Conservation (phyloP, 2,797 vertebrate genomes). For the Darevskia nairensis region DNA sequence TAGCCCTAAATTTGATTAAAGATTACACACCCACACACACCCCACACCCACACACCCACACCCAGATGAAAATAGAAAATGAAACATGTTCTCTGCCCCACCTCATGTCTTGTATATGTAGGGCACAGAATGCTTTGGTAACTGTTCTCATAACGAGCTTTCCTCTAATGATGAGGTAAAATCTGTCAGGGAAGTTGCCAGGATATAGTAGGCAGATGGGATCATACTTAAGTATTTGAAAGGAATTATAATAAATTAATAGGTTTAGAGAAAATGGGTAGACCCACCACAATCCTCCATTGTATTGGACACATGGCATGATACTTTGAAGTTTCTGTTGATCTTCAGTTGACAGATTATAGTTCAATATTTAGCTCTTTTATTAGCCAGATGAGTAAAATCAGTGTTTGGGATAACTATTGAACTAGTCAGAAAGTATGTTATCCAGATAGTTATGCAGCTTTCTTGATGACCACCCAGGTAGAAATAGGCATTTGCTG, state of each 20-base stretch:
- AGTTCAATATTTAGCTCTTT: constrained; percentile 50
- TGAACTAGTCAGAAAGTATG: constrained; percentile 72
- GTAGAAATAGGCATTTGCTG: constrained; percentile 79
- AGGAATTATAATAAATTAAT: constrained; percentile 60
- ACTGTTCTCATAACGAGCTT: constrained; percentile 36
- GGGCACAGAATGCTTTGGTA: constrained; percentile 34
- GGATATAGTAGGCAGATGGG: constrained; percentile 48
- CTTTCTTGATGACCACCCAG: constrained; percentile 76
- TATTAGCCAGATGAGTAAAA: constrained; percentile 39
- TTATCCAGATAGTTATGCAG: constrained; percentile 63
- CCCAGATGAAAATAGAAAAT: constrained; percentile 30
- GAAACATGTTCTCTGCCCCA: not conserved
- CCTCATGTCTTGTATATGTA: not conserved
- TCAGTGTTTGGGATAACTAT: constrained; percentile 57
- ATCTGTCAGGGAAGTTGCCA: constrained; percentile 44
- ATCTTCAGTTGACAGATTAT: constrained; percentile 24
- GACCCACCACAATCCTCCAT: constrained; percentile 32
- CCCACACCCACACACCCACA: too few species aligned
- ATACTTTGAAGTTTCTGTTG: constrained; percentile 46
- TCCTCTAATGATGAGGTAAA: constrained; percentile 36
- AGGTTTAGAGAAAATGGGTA: constrained; percentile 54
- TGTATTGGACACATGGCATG: constrained; percentile 36
- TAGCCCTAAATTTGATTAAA: not conserved
- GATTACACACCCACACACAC: not conserved
- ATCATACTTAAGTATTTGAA: constrained; percentile 57